Evolutionary conservation across 30 jellyfish, hydroid and myxozoan genomes (phyloP), one percentile per base, ranked within the genome.

Genomic region (Mastigias papua): DNA sequence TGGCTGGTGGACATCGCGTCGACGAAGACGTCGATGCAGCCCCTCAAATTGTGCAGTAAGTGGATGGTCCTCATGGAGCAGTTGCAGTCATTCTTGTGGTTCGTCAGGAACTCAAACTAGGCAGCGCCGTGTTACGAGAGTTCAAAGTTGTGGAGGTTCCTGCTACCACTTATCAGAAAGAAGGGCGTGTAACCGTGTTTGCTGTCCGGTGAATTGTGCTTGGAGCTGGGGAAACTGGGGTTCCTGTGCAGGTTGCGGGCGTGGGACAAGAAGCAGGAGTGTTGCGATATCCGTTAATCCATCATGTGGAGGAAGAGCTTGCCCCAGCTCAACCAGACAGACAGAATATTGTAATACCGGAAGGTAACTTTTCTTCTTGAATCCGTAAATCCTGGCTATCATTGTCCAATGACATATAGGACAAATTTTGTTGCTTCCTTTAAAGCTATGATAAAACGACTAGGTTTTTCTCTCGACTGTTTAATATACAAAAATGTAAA

Each of bases 131-230:
- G 89, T 87, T 48, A 86, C 84, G 15, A 78, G 84, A n/a, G 91
- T 34, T 0, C 87, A 69, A 20, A 67, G 78, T 22, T 75, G 90
- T 67, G 96, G 96, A 1, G 96, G 96, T 16, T 64, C 81, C 19
- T 77, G 87, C 69, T 78, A 66, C 63, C 87, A 58, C n/a, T 57
- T 87, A 23, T 17, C 79, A 6, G 90, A 87, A 48, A 29, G 49
- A 17, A 48, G 86, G 35, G 82, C 81, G 25, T 91, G 98, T 66
- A 91, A 91, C 66, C 62, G 98, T n/a, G 62, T 26, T 22, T 91
- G 98, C 78, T 91, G 98, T 72, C 98, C 98, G 29, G 86, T 78
- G 19, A 66, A 60, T 42, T 91, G 95, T 70, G 78, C 66, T 15
- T 84, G 89, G 85, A 57, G 79, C 65, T 77, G 78, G 78, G 28